Conservation (phyloP, 2,888 invertebrate species). For the Mythimna albipuncta region DNA sequence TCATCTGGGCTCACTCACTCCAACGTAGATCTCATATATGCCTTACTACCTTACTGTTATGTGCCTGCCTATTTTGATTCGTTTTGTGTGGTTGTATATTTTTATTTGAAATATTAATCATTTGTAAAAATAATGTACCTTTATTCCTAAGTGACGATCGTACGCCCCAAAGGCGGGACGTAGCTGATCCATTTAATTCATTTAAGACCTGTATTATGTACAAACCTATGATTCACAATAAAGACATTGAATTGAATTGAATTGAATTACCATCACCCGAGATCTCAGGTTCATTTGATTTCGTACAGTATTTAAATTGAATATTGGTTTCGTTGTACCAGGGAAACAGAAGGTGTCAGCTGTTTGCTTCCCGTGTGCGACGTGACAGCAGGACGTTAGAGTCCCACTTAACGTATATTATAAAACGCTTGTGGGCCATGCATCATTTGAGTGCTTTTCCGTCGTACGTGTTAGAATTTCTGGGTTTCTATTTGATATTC, state of each 20-base stretch:
- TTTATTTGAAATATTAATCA: too few relatives aligned
- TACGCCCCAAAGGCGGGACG: too few relatives aligned
- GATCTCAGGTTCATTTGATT: background rate
- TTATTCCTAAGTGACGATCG: too few relatives aligned
- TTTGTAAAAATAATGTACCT: too few relatives aligned
- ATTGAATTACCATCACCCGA: background rate
- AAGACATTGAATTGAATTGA: too few relatives aligned
- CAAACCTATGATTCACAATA: too few relatives aligned
- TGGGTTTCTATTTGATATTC: background rate
- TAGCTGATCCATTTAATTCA: too few relatives aligned
- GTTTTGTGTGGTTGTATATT: too few relatives aligned
- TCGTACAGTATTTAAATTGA: background rate
- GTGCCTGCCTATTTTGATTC: too few relatives aligned
- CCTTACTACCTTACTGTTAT: background rate
- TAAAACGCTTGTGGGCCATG: background rate
- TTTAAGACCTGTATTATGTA: too few relatives aligned
- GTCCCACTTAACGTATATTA: background rate
- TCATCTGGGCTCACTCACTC: background rate
- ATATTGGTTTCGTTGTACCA: conserved; percentile 24
- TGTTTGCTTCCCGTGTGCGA: conserved; percentile 6
- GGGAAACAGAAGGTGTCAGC: conserved; percentile 33
- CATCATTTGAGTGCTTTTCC: conserved; percentile 9
- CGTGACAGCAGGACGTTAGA: conserved; percentile 12
- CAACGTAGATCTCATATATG: background rate
- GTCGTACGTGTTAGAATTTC: background rate